Evolutionary conservation across 1,140 invertebrate species (phyloP).

Genomic region (Paraescarpia echinospica): DNA sequence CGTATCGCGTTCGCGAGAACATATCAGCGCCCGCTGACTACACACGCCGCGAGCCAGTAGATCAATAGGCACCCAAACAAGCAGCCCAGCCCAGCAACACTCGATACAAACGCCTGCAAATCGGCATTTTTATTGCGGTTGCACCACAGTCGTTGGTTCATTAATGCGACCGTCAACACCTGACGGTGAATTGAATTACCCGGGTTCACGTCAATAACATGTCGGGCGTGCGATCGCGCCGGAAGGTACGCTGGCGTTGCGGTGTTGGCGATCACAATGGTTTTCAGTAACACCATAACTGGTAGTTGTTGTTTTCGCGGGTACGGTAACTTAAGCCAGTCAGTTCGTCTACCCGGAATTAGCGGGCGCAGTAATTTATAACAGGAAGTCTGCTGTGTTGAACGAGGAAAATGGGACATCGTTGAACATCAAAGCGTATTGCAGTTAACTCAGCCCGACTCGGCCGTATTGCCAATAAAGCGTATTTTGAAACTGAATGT

Average conservation of each 20-base stretch:
- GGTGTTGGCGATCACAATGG: background rate
- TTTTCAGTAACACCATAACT: background rate
- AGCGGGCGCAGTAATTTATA: too few relatives aligned
- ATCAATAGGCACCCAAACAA: background rate
- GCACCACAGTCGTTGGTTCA: background rate
- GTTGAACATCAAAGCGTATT: too few relatives aligned
- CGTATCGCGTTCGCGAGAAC: background rate
- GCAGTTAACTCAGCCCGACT: too few relatives aligned
- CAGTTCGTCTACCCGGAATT: too few relatives aligned
- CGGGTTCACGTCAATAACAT: background rate
- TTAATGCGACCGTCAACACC: background rate
- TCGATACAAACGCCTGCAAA: background rate
- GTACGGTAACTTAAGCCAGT: too few relatives aligned
- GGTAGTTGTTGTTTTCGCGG: too few relatives aligned
- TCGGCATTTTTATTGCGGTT: background rate
- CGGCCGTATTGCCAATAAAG: too few relatives aligned
- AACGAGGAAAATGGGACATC: too few relatives aligned
- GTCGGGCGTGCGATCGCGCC: background rate
- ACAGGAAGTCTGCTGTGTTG: too few relatives aligned
- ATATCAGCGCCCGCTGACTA: background rate
- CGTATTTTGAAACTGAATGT: too few relatives aligned
- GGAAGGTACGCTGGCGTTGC: background rate
- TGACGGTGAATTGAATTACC: background rate
- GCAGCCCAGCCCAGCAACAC: background rate
- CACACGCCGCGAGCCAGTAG: background rate